phyloP scores from a whole-genome alignment of 2,113 vertebrate species.

The Hemicordylus capensis region DNA sequence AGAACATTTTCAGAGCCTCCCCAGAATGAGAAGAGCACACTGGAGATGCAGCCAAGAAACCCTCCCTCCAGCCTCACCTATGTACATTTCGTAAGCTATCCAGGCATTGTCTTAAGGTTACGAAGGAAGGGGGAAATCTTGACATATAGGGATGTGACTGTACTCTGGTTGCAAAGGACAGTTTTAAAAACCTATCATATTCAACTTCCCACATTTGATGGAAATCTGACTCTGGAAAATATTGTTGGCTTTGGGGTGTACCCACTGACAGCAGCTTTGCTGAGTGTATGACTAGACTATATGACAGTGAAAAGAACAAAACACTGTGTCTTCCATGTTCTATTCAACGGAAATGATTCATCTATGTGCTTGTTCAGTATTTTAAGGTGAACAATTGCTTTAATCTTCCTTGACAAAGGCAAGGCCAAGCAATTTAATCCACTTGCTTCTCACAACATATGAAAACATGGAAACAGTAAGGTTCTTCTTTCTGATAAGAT shows the following conservation, averaged over 20 bases:
- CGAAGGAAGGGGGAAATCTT: not conserved
- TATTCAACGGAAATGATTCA: conserved; percentile 20
- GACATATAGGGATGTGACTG: not conserved
- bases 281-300: not conserved
- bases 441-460: conserved; percentile 13
- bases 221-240: conserved; percentile 1
- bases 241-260: not conserved
- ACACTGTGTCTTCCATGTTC: not conserved
- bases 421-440: conserved; percentile 12
- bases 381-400: conserved; percentile 48
- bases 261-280: not conserved
- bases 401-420: conserved; percentile 44
- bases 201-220: conserved; percentile 16
- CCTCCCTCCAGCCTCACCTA: too few species aligned
- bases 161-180: not conserved
- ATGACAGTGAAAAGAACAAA: conserved; percentile 19
- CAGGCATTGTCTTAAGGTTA: too few species aligned
- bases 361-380: conserved; percentile 40
- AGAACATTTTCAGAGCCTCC: too few species aligned
- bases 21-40: too few species aligned
- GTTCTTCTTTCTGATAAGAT: not conserved
- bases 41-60: too few species aligned
- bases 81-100: not conserved
- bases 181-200: not conserved
- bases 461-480: conserved; percentile 19